Evolutionary conservation across 1,140 invertebrate genomes (phyloP), one percentile per base, ranked within the genome.

Genomic region (Lordiphosa mommai): DNA sequence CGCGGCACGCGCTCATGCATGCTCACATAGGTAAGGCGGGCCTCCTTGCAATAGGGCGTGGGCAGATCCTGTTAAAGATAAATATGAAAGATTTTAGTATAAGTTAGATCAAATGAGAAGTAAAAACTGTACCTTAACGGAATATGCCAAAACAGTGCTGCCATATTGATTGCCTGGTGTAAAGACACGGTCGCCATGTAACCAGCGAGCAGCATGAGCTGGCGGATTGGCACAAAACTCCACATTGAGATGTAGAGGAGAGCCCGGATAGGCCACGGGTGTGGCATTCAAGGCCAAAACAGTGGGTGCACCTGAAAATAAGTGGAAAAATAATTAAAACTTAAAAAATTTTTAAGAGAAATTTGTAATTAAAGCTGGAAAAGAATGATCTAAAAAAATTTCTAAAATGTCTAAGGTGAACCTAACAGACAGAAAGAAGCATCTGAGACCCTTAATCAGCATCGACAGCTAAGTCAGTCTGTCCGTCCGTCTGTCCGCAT

Each of bases 161-260:
- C 88, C 88, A 44, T 89, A 89, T 57, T 89, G 88, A 56, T 89
- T 89, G 12, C 88, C 88, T 2, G 88, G 88, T 29, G 88, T 89
- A 36, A 88, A 89, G 36, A 89, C 77, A 10, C 88, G 85, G 76
- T 89, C 88, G 1, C 88, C 88, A 44, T 89, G 88, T 29, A 89
- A 37, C 88, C 88, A 89, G 53, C 88, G 79, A 2, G 88, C 88
- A 5, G 88, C 88, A 63, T 88, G 82, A 2, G 88, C 88, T 5
- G 88, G 85, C 4, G 91, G 91, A 88, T 91, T 91, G 67, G 91
- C 91, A 73, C 91, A 91, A 68, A 91, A 91, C 80, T 91, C 91
- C 61, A 91, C 91, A 5, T 90, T 89, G 3, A 91, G 70, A 27
- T 90, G 91, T 17, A 91, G 55, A 0, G 90, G 90, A 13, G 90